Base-by-base conservation (phyloP, 2,888 invertebrate species). In the Eulithis prunata region DNA sequence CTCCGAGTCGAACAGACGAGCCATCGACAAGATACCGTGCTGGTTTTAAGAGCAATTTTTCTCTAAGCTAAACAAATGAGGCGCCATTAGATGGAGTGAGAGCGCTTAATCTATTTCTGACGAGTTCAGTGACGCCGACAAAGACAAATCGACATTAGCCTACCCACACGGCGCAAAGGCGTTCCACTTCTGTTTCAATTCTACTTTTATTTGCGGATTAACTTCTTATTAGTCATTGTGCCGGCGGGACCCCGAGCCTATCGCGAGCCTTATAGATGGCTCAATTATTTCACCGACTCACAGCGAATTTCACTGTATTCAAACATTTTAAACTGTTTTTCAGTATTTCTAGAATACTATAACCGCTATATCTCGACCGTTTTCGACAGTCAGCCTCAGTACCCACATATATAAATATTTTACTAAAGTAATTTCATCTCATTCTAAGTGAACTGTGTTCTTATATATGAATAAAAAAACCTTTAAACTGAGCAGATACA, bases 31-130 rank as follows among this genome's bases (percentile, higher is more conserved):
- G 88, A 90, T 89, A 90, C 91, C 89, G 81, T 83, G 80, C 82
- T 76, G 88, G 90, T 86, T 91, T 91, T 88, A 88, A 89, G 90
- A 90, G 85, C 86, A 90, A 91, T 92, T 93, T 92, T 92, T 93
- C 91, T 90, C 89, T 90, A 89, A 93, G 89, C 93, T 87, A 93
- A 91, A 93, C 92, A 93, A 93, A 93, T 93, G 93, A 91, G 93
- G 86, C 87, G 87, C 91, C 91, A 92, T 93, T 93, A 93, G 91
- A 93, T 90, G 89, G 89, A 92, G 92, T 90, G 91, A 92, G 92
- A 93, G 89, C 88, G 92, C 93, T 93, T 93, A 93, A 93, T 93
- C 93, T 93, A 93, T 93, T 93, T 93, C 93, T 93, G 93, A 93
- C 93, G 93, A 93, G 93, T 93, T 93, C 91, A 91, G 90, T 91